A percentile compares a stretch with the other conserved stretches of the same genome.
These are phyloP conservation scores for Hemiprocne comata DNA, from an alignment of 2,113 vertebrate species.

Conservation along the genomic window DNA sequence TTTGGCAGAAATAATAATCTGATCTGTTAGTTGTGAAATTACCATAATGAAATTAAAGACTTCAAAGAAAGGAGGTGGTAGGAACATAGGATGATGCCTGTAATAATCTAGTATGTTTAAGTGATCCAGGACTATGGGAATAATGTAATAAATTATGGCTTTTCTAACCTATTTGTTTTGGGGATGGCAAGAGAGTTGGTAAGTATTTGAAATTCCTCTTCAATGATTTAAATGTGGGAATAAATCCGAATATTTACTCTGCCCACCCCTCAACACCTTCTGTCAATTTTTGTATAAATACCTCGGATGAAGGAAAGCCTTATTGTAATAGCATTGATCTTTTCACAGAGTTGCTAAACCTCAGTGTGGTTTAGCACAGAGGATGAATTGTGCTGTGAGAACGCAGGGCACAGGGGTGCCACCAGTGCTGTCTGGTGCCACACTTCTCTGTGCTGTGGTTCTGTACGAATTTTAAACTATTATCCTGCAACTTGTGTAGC, in stretches of 20 bases:
- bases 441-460: accelerated
- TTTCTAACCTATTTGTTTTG: neutral
- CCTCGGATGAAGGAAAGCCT: neutral
- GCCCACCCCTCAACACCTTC: too few species aligned
- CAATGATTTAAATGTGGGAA: neutral
- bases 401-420: neutral
- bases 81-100: neutral
- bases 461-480: neutral
- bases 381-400: neutral
- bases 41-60: neutral
- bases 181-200: neutral
- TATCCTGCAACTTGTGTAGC: neutral
- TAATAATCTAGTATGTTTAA: neutral
- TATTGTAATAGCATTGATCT: neutral
- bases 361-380: neutral
- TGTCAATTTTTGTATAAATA: neutral
- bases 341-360: neutral
- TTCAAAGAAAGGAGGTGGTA: neutral
- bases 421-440: neutral
- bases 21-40: neutral
- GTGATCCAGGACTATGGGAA: neutral
- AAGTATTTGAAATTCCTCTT: neutral
- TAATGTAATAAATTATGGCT: neutral
- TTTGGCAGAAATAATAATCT: neutral
- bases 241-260: neutral